Evolutionary conservation across 1,140 invertebrate species (phyloP).

Genomic region (Acyrthosiphon pisum): DNA sequence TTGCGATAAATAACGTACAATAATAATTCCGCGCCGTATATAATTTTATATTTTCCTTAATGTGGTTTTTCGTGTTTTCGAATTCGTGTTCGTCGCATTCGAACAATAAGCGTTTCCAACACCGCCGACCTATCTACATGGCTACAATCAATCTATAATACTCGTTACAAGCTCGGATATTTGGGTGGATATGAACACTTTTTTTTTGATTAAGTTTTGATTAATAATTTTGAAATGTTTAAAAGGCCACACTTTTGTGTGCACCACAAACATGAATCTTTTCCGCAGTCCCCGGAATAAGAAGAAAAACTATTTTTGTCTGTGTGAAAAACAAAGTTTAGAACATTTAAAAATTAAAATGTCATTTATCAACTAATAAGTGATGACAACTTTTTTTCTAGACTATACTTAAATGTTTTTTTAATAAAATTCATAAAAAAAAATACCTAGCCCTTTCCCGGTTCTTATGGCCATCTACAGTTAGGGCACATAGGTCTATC

Average conservation of each 20-base stretch:
- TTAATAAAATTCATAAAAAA: not conserved
- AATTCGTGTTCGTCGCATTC: not conserved
- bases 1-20: conserved; percentile 46
- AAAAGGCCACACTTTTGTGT: no score
- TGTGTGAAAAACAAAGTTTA: no score
- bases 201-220: no score
- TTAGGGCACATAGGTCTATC: not conserved
- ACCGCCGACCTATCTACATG: not conserved
- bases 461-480: not conserved
- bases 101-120: not conserved
- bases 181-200: not conserved
- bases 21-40: not conserved
- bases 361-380: no score
- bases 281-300: no score
- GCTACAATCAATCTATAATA: not conserved
- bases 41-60: not conserved
- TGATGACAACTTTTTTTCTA: no score
- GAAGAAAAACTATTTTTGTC: no score
- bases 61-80: conserved; percentile 1
- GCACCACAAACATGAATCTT: no score
- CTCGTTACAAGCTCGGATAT: not conserved
- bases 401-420: not conserved
- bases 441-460: not conserved
- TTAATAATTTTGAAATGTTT: no score
- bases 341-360: no score